A percentile compares a stretch with the other conserved stretches of the same genome.
Evolutionary conservation across 2,113 vertebrate genomes (phyloP).

Genomic region (Grantiella picta): DNA sequence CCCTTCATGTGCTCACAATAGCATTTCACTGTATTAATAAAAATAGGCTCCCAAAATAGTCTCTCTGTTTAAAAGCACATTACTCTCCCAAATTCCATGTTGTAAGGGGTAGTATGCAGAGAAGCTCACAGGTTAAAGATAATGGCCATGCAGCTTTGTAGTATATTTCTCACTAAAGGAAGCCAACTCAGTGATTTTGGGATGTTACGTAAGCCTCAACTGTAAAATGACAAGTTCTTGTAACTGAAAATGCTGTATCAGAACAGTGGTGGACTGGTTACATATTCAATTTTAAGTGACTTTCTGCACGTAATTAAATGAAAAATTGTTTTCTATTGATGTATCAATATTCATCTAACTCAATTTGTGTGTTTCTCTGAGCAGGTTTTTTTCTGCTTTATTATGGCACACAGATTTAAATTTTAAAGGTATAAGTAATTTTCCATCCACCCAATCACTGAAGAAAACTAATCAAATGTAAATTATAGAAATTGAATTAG

Average conservation of each 20-base stretch:
- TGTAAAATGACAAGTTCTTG: background rate
- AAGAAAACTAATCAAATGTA: background rate
- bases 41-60: background rate
- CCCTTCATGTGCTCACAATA: background rate
- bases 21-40: background rate
- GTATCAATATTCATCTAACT: background rate
- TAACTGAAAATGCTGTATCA: background rate
- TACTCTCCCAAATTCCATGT: background rate
- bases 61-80: background rate
- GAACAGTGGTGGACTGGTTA: background rate
- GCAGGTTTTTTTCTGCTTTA: background rate
- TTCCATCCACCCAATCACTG: background rate
- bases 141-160: background rate
- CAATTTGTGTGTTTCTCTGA: background rate
- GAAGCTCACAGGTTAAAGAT: background rate
- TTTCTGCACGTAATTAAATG: background rate
- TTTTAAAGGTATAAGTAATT: background rate
- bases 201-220: background rate
- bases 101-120: background rate
- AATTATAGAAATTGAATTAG: background rate
- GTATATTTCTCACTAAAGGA: background rate
- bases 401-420: background rate
- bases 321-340: background rate
- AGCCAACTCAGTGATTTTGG: background rate
- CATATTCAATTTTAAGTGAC: background rate